Conservation (phyloP, 2,797 vertebrate genomes). For the Typhlichthys subterraneus region DNA sequence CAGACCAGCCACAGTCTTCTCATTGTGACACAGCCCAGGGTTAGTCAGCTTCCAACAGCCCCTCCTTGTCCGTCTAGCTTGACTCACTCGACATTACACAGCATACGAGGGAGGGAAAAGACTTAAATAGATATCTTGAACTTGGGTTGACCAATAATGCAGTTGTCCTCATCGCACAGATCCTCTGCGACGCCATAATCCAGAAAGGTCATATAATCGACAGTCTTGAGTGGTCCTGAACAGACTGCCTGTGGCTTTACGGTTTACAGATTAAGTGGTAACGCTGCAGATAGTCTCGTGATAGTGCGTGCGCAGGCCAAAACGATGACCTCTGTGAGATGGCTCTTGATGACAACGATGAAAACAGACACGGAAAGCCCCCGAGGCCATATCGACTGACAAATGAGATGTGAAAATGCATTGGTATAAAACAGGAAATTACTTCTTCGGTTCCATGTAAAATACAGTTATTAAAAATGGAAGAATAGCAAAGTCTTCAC, state of each 20-base stretch:
- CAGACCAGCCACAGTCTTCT: constrained; percentile 33
- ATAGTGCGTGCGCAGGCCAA: constrained; percentile 24
- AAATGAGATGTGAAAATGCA: constrained; percentile 16
- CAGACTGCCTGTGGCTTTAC: neutral
- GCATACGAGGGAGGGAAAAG: constrained; percentile 47
- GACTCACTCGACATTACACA: constrained; percentile 50
- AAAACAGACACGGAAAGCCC: constrained; percentile 18
- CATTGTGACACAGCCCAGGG: constrained; percentile 24
- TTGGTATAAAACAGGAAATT: neutral
- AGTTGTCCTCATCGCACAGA: neutral
- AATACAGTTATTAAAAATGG: neutral
- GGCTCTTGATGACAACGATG: constrained; percentile 9
- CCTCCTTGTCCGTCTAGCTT: constrained; percentile 53
- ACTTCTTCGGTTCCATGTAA: constrained; percentile 21
- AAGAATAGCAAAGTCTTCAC: neutral
- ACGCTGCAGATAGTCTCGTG: constrained; percentile 40
- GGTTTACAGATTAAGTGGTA: constrained; percentile 8
- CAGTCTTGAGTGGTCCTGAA: constrained; percentile 28
- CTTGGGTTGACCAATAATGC: constrained; percentile 16
- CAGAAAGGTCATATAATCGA: constrained; percentile 22
- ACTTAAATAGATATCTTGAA: constrained; percentile 52
- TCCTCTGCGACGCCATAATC: constrained; percentile 5
- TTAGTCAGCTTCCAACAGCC: constrained; percentile 59
- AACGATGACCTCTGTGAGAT: constrained; percentile 1
- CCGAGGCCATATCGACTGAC: constrained; percentile 18